These are phyloP conservation scores for Cnemophilus loriae DNA, from an alignment of 2,113 vertebrate genomes.

Conservation along the genomic window DNA sequence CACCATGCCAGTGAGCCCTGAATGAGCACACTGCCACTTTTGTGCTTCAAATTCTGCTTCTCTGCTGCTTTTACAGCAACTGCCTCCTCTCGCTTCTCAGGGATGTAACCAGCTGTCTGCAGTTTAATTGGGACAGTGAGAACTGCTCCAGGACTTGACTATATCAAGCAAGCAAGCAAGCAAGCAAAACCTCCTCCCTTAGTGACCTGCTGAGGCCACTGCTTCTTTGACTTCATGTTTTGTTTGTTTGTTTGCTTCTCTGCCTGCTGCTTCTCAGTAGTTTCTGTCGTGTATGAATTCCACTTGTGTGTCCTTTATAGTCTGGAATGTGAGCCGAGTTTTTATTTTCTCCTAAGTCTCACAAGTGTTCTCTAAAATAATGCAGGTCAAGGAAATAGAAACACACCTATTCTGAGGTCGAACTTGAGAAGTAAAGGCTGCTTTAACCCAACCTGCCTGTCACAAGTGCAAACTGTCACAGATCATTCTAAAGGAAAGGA, in stretches of 20 bases:
- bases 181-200: neutral
- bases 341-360: neutral
- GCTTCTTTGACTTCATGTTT: neutral
- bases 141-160: neutral
- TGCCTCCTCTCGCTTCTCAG: neutral
- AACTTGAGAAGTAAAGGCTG: neutral
- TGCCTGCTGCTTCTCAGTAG: neutral
- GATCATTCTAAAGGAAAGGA: neutral
- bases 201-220: neutral
- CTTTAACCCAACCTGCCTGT: neutral
- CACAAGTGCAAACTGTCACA: neutral
- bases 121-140: conserved; percentile 2
- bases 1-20: neutral
- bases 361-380: neutral
- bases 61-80: neutral
- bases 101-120: neutral
- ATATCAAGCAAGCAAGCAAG: neutral
- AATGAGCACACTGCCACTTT: neutral
- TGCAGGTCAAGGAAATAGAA: conserved; percentile 11
- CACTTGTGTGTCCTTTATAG: neutral
- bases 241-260: neutral
- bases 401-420: neutral
- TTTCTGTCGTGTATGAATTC: neutral
- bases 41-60: neutral
- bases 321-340: neutral